Evolutionary conservation across 1,140 invertebrate species (phyloP).

Genomic region (Colletes latitarsis): DNA sequence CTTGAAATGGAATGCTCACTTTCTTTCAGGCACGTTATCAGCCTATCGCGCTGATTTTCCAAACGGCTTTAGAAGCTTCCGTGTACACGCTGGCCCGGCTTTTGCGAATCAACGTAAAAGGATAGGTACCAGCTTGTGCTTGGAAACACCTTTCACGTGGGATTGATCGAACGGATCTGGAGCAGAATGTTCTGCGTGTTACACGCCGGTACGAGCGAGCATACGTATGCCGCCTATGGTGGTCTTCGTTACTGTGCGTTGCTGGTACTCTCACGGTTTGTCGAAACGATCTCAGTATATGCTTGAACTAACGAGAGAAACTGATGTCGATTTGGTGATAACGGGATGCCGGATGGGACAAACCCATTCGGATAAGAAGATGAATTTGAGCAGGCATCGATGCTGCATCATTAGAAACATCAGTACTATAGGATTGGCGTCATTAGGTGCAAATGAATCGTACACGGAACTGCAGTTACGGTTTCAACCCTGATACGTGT

Average conservation of each 20-base stretch:
- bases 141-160: slow-evolving; percentile 50
- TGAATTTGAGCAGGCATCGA: too few relatives aligned
- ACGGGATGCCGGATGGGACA: not conserved
- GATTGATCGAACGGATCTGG: slow-evolving; percentile 59
- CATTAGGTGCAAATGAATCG: too few relatives aligned
- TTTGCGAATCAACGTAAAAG: slow-evolving; percentile 53
- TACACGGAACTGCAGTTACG: too few relatives aligned
- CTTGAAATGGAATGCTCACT: slow-evolving; percentile 36
- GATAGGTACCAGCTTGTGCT: slow-evolving; percentile 50
- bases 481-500: too few relatives aligned
- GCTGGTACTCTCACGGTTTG: slow-evolving; percentile 20
- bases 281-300: not conserved
- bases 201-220: slow-evolving; percentile 19
- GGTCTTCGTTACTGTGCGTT: slow-evolving; percentile 22
- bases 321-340: not conserved
- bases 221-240: not conserved
- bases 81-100: slow-evolving; percentile 29
- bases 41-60: slow-evolving; percentile 38
- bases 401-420: too few relatives aligned
- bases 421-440: too few relatives aligned
- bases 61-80: slow-evolving; percentile 18
- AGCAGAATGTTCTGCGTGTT: slow-evolving; percentile 63
- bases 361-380: not conserved
- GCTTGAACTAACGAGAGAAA: slow-evolving; percentile 27
- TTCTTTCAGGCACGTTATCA: slow-evolving; percentile 48